Percentiles rank a stretch among this genome's conserved stretches.
Conservation (phyloP, 1,140 invertebrate genomes). For the Leptoteleia sp. region DNA sequence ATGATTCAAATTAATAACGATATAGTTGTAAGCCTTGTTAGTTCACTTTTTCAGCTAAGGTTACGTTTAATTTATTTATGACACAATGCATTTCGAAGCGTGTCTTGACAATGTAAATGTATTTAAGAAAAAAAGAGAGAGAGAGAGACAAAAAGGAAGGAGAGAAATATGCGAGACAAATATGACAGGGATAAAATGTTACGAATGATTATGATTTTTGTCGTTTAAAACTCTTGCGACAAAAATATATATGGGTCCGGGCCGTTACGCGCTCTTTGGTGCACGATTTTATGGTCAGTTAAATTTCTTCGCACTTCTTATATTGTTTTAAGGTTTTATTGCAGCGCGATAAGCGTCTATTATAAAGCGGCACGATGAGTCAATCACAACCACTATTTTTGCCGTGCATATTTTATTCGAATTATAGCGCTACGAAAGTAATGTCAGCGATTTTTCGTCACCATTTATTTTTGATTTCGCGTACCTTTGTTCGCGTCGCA, state of each 20-base stretch:
- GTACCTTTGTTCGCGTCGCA: background rate
- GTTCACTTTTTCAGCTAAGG: slow-evolving; percentile 21
- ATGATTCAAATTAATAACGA: slow-evolving; percentile 34
- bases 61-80: background rate
- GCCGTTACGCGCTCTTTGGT: background rate
- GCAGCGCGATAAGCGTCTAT: slow-evolving; percentile 25
- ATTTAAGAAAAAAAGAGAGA: too few species aligned
- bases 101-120: too few species aligned
- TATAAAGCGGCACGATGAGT: slow-evolving; percentile 30
- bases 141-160: too few species aligned
- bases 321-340: slow-evolving; percentile 33
- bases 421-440: slow-evolving; percentile 18
- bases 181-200: too few species aligned
- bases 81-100: background rate
- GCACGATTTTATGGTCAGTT: slow-evolving; percentile 22
- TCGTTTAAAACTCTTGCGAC: slow-evolving; percentile 4
- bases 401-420: slow-evolving; percentile 19
- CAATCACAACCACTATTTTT: slow-evolving; percentile 38
- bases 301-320: slow-evolving; percentile 24
- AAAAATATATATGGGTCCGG: slow-evolving; percentile 1
- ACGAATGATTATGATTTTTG: too few species aligned
- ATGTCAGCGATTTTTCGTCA: slow-evolving; percentile 20
- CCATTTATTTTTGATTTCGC: slow-evolving; percentile 11
- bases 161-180: too few species aligned
- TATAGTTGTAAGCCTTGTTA: slow-evolving; percentile 26